Conservation (phyloP, 2,113 vertebrate species). For the Cavia porcellus region DNA sequence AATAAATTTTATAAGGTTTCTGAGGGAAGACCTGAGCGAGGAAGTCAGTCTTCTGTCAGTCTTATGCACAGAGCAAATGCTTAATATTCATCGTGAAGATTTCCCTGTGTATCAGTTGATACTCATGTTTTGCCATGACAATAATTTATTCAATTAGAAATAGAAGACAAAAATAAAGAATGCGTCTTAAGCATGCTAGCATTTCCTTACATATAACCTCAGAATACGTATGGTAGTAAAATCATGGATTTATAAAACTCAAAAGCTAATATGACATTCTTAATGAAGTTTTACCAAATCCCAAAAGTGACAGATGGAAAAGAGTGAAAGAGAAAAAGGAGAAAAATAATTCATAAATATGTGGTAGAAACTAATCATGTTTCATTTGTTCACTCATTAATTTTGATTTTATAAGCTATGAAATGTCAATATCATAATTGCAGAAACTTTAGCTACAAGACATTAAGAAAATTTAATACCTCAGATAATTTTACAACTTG, state of each 20-base stretch:
- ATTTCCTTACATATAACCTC: neutral
- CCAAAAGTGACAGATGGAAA: neutral
- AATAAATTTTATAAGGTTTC: neutral
- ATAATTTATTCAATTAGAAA: conserved; percentile 5
- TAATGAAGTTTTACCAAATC: neutral
- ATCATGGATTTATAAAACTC: neutral
- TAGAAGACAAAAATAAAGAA: neutral
- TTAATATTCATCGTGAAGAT: neutral
- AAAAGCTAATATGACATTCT: neutral
- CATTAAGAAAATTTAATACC: neutral
- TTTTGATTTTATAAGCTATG: neutral
- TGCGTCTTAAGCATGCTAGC: neutral
- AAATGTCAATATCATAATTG: neutral
- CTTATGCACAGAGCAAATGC: neutral
- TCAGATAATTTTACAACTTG: neutral
- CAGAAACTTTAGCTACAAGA: neutral
- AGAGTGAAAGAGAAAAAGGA: neutral
- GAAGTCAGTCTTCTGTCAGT: neutral
- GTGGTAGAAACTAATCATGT: neutral
- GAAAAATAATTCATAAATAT: neutral
- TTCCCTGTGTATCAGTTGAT: neutral
- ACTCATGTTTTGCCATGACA: neutral
- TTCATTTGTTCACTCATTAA: conserved; percentile 33
- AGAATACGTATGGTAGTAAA: neutral
- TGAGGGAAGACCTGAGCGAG: neutral